Conservation (phyloP, 2,797 vertebrate species). For the Acipenser transmontanus region DNA sequence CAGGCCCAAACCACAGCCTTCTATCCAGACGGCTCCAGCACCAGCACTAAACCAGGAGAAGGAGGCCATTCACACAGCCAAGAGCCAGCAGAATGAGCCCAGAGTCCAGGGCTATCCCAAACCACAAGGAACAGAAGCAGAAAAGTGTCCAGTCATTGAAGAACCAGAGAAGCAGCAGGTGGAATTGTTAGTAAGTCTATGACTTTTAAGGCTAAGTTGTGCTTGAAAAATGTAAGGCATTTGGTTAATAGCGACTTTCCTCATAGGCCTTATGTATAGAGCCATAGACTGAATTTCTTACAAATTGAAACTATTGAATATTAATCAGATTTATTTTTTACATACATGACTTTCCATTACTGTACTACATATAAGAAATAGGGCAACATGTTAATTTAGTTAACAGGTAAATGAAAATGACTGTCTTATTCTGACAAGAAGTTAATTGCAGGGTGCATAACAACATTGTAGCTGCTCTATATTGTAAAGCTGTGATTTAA, state of each 20-base stretch:
- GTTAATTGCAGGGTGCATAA: too few species aligned
- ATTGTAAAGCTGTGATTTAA: slow-evolving; percentile 3
- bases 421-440: too few species aligned
- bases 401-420: too few species aligned
- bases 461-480: neutral
- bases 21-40: slow-evolving; percentile 14
- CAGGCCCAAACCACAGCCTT: slow-evolving; percentile 26
- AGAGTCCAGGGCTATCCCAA: slow-evolving; percentile 7
- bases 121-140: slow-evolving; percentile 23
- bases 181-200: slow-evolving; percentile 86
- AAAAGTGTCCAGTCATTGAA: slow-evolving; percentile 35
- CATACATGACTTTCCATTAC: too few species aligned
- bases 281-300: too few species aligned
- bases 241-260: too few species aligned
- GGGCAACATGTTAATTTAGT: too few species aligned
- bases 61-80: slow-evolving; percentile 8
- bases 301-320: too few species aligned
- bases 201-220: neutral
- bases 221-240: too few species aligned
- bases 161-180: slow-evolving; percentile 75
- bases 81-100: slow-evolving; percentile 20
- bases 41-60: neutral
- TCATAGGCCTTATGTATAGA: too few species aligned
- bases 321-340: too few species aligned
- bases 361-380: too few species aligned